Base-by-base conservation (phyloP, 2,113 vertebrate genomes). In the Ophthalmolycus amberensis region DNA sequence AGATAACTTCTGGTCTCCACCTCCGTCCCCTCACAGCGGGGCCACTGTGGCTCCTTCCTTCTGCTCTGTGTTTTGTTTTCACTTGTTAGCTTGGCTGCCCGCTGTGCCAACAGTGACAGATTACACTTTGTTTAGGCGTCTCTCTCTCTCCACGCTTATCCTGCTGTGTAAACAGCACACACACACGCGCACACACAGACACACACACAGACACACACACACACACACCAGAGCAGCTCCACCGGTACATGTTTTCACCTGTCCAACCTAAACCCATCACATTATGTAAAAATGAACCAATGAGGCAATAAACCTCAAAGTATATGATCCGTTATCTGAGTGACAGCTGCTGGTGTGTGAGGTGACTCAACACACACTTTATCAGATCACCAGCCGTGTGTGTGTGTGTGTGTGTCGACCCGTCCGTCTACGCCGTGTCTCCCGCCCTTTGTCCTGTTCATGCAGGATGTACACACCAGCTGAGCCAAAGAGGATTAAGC, bases 401-500 rank as follows among this genome's bases (percentile, higher is more conserved):
- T 29, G 25, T 22, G 50, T 46, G 42, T 54, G 42, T 44, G 42
- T 44, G 44, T 46, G 44, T n/a, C n/a, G n/a, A n/a, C n/a, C n/a
- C n/a, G n/a, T n/a, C n/a, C n/a, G n/a, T n/a, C n/a, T n/a, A n/a
- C 46, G 0, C 2, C 1, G 32, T 16, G 9, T 22, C 58, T 42
- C 52, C 22, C 2, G 10, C 46, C 54, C 70, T 83, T 52, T 65
- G 83, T 9, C 40, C 68, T 0, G 67, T 69, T 71, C 52, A 48
- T 20, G 6, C 12, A 0, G 62, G 59, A 71, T 40, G 9, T 38
- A 46, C 7, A 4, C 60, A 12, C 12, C 34, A 32, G 34, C 84
- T 22, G 34, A 34, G 34, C 27, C 74, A 75, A 62, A 81, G 65
- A 68, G 46, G 68, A 77, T 88, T 71, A 68, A 68, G 1, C 27